A percentile compares a stretch with the other conserved stretches of the same genome.
Conservation (phyloP, 2,888 invertebrate genomes). For the Ennomos erosarius region DNA sequence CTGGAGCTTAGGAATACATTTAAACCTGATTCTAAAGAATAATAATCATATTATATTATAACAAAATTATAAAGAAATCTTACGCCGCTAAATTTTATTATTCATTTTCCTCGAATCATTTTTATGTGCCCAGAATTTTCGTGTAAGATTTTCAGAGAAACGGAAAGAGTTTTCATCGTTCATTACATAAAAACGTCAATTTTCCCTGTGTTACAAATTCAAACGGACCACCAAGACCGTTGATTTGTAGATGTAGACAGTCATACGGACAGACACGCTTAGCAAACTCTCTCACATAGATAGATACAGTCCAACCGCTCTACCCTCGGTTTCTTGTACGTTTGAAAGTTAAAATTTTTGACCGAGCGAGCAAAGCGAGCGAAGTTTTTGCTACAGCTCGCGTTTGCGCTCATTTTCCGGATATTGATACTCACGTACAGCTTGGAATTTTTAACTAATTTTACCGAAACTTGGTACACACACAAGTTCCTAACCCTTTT, state of each 20-base stretch:
- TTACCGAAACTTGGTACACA: no score
- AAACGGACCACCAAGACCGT: slow-evolving; percentile 18
- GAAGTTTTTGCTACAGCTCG: no score
- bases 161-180: slow-evolving; percentile 21
- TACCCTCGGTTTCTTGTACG: no score
- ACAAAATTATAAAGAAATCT: slow-evolving; percentile 7
- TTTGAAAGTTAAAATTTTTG: no score
- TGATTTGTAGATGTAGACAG: slow-evolving; percentile 9
- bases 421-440: no score
- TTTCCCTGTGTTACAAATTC: slow-evolving; percentile 19
- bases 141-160: slow-evolving; percentile 23
- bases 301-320: no score
- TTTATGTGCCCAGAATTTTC: slow-evolving; percentile 19
- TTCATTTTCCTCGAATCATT: slow-evolving; percentile 17
- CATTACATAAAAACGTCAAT: slow-evolving; percentile 25
- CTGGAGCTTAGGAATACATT: no score
- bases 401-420: no score
- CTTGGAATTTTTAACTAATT: no score
- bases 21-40: background rate
- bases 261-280: slow-evolving; percentile 7
- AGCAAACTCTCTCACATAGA: background rate
- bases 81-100: slow-evolving; percentile 12
- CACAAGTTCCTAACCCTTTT: no score
- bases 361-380: no score
- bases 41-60: no score